A percentile compares a stretch with the other conserved stretches of the same genome.
Conservation (phyloP, 2,797 vertebrate species). For the Acanthopagrus latus region DNA sequence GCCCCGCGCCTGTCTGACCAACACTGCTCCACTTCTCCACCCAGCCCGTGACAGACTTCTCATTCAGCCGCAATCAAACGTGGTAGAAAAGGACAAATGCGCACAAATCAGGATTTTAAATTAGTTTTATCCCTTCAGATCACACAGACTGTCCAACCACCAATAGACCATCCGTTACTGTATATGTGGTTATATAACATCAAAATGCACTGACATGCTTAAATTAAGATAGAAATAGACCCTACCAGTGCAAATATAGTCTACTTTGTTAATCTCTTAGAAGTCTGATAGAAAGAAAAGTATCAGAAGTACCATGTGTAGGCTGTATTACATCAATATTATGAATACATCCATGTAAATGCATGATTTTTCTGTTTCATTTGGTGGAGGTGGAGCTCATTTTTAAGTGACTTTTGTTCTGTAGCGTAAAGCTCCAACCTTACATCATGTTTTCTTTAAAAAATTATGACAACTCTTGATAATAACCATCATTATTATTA, state of each 20-base stretch:
- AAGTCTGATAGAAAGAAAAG: background rate
- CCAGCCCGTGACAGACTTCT: conserved; percentile 14
- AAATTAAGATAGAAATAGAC: no score
- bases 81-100: background rate
- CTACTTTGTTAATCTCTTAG: no score
- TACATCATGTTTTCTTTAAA: no score
- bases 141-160: background rate
- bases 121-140: background rate
- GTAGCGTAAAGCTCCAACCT: no score
- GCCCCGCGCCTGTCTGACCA: conserved; percentile 16
- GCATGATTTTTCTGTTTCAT: background rate
- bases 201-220: background rate
- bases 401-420: background rate
- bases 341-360: background rate
- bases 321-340: background rate
- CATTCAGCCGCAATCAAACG: background rate
- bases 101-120: background rate
- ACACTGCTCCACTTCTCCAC: conserved; percentile 17
- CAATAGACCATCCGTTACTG: background rate
- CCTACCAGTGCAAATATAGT: no score
- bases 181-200: no score
- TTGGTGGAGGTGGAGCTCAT: background rate
- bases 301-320: background rate
- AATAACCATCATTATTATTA: no score
- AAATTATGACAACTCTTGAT: no score